A percentile compares a stretch with the other conserved stretches of the same genome.
phyloP scores from a whole-genome alignment of 1,140 invertebrate genomes.

The Lineus longissimus region DNA sequence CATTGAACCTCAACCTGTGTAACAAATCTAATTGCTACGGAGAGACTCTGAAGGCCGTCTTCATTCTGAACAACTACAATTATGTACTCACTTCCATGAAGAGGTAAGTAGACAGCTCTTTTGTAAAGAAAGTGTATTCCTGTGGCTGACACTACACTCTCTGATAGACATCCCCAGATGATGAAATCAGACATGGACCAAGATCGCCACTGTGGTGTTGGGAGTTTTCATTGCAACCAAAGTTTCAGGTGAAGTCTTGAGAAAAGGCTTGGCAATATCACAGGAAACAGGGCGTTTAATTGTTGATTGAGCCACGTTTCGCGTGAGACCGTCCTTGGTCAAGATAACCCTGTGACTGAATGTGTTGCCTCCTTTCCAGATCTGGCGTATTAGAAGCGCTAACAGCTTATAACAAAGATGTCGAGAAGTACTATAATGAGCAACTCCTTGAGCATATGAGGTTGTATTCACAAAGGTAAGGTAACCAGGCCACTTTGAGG shows the following conservation, averaged over 20 bases:
- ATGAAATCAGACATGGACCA: too few relatives aligned
- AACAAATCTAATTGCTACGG: constrained; percentile 23
- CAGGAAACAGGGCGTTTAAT: too few relatives aligned
- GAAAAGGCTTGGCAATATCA: too few relatives aligned
- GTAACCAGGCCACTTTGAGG: not conserved
- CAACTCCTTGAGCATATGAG: constrained; percentile 77
- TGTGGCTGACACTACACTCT: too few relatives aligned
- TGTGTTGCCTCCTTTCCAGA: constrained; percentile 29
- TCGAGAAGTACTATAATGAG: constrained; percentile 73
- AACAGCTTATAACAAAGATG: constrained; percentile 73
- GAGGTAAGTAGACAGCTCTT: constrained; percentile 58
- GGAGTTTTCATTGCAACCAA: too few relatives aligned
- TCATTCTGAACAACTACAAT: constrained; percentile 70
- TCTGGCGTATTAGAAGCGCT: constrained; percentile 76
- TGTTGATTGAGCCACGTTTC: too few relatives aligned
- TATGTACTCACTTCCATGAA: constrained; percentile 87
- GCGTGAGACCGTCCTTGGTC: too few relatives aligned
- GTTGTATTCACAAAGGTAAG: constrained; percentile 71
- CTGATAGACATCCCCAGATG: too few relatives aligned
- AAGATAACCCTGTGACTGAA: too few relatives aligned
- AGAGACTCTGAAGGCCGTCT: constrained; percentile 34
- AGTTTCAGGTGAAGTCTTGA: too few relatives aligned
- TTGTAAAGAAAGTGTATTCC: too few relatives aligned
- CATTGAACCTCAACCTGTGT: constrained; percentile 18
- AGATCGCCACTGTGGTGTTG: too few relatives aligned